These are phyloP conservation scores for Barypeithes pellucidus DNA, from an alignment of 2,888 invertebrate species.

Conservation along the genomic window DNA sequence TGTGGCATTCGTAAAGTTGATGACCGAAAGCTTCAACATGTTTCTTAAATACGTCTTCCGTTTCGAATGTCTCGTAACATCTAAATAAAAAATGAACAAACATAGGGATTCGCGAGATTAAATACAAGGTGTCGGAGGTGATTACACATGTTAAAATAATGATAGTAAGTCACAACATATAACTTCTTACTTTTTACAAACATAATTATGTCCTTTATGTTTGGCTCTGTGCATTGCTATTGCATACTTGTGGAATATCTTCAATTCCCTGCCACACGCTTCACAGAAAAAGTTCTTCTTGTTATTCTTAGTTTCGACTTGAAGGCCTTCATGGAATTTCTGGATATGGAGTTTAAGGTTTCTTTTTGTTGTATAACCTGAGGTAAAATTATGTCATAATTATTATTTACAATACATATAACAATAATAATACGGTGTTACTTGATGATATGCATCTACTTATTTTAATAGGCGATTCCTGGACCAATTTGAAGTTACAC, in stretches of 20 bases:
- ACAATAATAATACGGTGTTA: too few relatives aligned
- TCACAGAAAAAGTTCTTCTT: conserved; percentile 52
- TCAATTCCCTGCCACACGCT: conserved; percentile 44
- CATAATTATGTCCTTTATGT: conserved; percentile 49
- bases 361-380: conserved; percentile 51
- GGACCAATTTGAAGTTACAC: too few relatives aligned
- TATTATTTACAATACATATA: too few relatives aligned
- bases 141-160: too few relatives aligned
- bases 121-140: too few relatives aligned
- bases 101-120: too few relatives aligned
- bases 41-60: conserved; percentile 37
- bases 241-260: conserved; percentile 52
- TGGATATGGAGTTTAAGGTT: conserved; percentile 48
- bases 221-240: conserved; percentile 50
- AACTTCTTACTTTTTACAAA: conserved; percentile 49
- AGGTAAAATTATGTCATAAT: conserved; percentile 2
- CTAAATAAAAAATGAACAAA: too few relatives aligned
- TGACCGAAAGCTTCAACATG: conserved; percentile 43
- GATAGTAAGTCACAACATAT: too few relatives aligned
- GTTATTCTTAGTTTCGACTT: conserved; percentile 36
- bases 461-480: too few relatives aligned
- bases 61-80: conserved; percentile 47
- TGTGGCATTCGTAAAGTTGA: conserved; percentile 42
- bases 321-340: conserved; percentile 47
- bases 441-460: too few relatives aligned